Evolutionary conservation across 2,113 vertebrate genomes (phyloP).

Genomic region (Aegithalos caudatus): DNA sequence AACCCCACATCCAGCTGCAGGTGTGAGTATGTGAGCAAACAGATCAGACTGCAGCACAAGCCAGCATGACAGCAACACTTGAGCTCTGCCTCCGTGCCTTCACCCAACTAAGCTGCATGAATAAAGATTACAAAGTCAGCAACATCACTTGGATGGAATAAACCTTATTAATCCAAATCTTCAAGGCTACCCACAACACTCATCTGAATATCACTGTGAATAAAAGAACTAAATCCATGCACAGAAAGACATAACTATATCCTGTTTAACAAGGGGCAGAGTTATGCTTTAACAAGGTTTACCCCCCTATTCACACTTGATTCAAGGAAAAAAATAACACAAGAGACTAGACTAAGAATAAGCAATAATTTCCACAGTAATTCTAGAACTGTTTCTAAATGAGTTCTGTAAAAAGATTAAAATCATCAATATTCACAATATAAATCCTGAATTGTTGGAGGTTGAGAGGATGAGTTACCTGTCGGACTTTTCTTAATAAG

Average conservation of each 20-base stretch:
- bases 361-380: background rate
- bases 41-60: rapidly evolving
- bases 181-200: constrained; percentile 1
- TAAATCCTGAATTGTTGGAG: background rate
- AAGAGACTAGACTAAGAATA: background rate
- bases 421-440: background rate
- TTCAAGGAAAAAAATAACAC: background rate
- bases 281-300: background rate
- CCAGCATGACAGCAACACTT: background rate
- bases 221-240: background rate
- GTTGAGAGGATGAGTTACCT: background rate
- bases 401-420: background rate
- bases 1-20: background rate
- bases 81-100: background rate
- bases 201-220: background rate
- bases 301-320: background rate
- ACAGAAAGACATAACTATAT: background rate
- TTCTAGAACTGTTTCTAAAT: background rate
- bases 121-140: constrained; percentile 22
- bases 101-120: background rate
- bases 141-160: background rate
- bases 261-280: background rate
- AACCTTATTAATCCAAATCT: constrained; percentile 38
- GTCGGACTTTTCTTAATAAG: background rate
- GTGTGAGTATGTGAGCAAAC: background rate